phyloP scores from a whole-genome alignment of 2,888 invertebrate genomes.

The Thera obeliscata region DNA sequence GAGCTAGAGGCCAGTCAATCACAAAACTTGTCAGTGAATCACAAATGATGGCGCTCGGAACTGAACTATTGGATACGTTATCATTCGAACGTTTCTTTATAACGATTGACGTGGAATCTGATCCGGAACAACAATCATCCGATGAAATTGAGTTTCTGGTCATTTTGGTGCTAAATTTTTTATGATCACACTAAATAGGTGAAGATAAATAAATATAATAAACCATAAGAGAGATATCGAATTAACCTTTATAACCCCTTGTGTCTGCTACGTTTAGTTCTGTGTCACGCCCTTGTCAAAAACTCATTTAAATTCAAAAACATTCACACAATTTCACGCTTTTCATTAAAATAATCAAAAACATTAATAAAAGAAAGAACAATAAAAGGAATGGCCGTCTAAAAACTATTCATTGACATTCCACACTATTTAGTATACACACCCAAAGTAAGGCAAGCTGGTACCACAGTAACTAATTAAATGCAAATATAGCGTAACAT shows the following conservation, averaged over 20 bases:
- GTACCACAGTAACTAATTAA: too few species aligned
- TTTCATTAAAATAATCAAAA: constrained; percentile 42
- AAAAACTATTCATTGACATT: background rate
- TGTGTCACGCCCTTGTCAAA: constrained; percentile 10
- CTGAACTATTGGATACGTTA: constrained; percentile 31
- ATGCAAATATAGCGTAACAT: too few species aligned
- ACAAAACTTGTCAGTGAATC: constrained; percentile 32
- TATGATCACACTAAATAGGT: constrained; percentile 20
- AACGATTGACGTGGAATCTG: constrained; percentile 28
- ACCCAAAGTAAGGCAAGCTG: too few species aligned
- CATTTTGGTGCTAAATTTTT: constrained; percentile 44
- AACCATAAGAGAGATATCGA: too few species aligned
- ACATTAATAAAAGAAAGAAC: constrained; percentile 30
- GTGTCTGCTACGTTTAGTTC: background rate
- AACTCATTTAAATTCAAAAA: constrained; percentile 7
- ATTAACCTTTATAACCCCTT: background rate
- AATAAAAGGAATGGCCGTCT: constrained; percentile 27
- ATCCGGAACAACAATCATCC: constrained; percentile 32
- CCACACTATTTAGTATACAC: background rate
- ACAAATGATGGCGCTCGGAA: constrained; percentile 39
- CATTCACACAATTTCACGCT: constrained; percentile 24
- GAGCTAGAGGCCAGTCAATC: too few species aligned
- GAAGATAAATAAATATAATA: too few species aligned
- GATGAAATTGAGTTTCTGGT: constrained; percentile 41
- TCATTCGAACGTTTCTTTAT: constrained; percentile 30